Evolutionary conservation across 2,113 vertebrate genomes (phyloP), one percentile per base, ranked within the genome.

Genomic region (Pangasianodon hypophthalmus): DNA sequence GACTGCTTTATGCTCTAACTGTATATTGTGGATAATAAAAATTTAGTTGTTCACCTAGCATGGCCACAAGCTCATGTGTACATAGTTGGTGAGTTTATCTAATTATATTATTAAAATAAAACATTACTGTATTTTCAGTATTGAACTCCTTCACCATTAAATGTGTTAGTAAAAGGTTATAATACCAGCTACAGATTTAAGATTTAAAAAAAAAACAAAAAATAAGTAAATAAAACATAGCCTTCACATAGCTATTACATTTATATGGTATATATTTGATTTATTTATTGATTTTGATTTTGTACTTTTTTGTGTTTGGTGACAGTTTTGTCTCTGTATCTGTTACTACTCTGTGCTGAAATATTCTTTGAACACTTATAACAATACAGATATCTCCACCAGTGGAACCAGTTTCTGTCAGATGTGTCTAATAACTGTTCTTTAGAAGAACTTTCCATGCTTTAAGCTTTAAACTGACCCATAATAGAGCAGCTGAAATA

Each of bases 211-310:
- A 95, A 60, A 88, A 90, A 80, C 77, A 80, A 79, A 95, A 73
- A 82, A 75, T 67, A 77, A 75, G 93, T 93, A 92, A 92, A 94
- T 94, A 95, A 96, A 94, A 93, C 94, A 95, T 96, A 96, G 95
- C 93, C 96, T 92, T 92, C 93, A 95, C 95, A 95, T 96, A 96
- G 94, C 93, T 95, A 93, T 95, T 96, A 95, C 95, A 96, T 96
- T 96, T 95, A 96, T 96, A 96, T 96, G 96, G 95, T 96, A 96
- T 96, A 95, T 96, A 96, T 96, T 96, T 96, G 96, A 96, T 96
- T 96, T 97, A 96, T 96, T 96, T 96, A 96, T 96, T 96, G 95
- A 97, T 94, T 96, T 93, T 91, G 32, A 92, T 96, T 95, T 96
- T 96, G 93, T 96, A 96, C 94, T 94, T 95, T 94, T 89, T 96